Base-by-base conservation (phyloP, 2,113 vertebrate species). In the Cottus gobio region DNA sequence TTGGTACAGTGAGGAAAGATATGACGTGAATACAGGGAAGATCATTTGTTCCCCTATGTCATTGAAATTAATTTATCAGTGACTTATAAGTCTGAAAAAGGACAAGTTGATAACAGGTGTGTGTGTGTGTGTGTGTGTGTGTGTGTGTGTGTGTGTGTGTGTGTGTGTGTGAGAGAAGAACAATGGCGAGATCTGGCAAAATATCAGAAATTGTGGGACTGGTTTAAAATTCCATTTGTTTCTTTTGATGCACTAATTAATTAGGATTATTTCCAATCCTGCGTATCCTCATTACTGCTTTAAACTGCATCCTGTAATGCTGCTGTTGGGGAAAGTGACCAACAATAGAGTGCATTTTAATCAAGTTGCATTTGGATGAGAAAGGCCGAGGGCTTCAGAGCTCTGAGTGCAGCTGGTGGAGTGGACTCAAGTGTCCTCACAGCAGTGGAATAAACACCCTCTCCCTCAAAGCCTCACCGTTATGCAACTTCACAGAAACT, bases 401-500 rank as follows among this genome's bases (percentile, higher is more conserved):
- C 34, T 61, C 61, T 26, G 71, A 60, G 42, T 54, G 34, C 70
- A 80, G 79, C 85, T 76, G 71, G 57, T 61, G 28, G 31, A 60
- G n/a, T 37, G 66, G 31, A 20, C n/a, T 31, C 4, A 8, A 63
- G 42, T 46, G 34, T 79, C 67, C 71, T 22, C 67, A 34, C 56
- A 77, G 77, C 72, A 77, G 52, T 85, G 71, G 71, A 75, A 36
- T 65, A 63, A 42, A 58, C 54, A 5, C 34, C 67, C 44, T 67
- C 75, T 64, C 50, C 30, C 52, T 72, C 34, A 62, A 66, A 82
- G 31, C 61, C 57, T 37, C 69, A 28, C 60, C 58, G 58, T 85
- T 87, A 26, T 7, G 50, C 54, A 90, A 90, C 77, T n/a, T 65
- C 36, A 48, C 24, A 75, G 65, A 77, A 75, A 57, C 65, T 80